These are phyloP conservation scores for Sebastes oblongus DNA, from an alignment of 2,797 vertebrate species.

Conservation along the genomic window DNA sequence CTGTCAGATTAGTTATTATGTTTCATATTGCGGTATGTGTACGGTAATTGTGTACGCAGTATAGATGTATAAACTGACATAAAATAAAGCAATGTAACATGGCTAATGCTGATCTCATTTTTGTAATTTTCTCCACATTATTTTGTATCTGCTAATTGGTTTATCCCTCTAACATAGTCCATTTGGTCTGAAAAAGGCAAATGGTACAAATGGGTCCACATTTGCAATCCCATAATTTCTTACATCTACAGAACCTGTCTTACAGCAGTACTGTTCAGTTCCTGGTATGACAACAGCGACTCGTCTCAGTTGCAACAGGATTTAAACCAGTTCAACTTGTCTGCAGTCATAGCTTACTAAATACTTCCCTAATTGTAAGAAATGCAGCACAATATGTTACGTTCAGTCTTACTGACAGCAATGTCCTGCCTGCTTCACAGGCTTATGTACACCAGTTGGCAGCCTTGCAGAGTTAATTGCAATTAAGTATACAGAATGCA, in stretches of 20 bases:
- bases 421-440: neutral
- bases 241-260: no score
- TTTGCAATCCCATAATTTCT: neutral
- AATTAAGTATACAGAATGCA: no score
- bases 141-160: neutral
- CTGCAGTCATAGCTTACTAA: neutral
- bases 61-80: neutral
- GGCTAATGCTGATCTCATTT: neutral
- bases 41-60: neutral
- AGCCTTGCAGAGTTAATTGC: neutral
- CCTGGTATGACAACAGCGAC: neutral
- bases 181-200: neutral
- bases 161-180: neutral
- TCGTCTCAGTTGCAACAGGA: neutral
- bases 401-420: neutral
- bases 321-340: neutral
- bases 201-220: neutral
- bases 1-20: neutral
- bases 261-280: no score
- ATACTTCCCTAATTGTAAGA: neutral
- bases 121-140: neutral
- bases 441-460: neutral
- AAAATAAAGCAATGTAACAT: neutral
- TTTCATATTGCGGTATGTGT: neutral
- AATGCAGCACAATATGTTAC: neutral